Conservation (phyloP, 2,888 invertebrate species). For the Caenorhabditis parvicauda region DNA sequence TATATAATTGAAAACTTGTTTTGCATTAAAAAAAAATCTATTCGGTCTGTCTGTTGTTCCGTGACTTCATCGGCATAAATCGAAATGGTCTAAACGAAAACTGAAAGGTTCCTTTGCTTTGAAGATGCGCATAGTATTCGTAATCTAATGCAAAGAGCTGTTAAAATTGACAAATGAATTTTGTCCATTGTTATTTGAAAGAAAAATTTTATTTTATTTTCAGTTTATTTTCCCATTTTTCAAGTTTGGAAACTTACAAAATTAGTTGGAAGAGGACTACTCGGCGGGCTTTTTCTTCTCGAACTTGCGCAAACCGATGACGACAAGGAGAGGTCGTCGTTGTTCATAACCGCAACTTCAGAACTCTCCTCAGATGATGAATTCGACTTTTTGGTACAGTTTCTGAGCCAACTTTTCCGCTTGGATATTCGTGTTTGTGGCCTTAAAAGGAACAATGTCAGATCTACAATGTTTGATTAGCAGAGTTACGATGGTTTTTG, state of each 20-base stretch:
- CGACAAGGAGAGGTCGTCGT: conserved; percentile 49
- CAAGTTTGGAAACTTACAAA: conserved; percentile 12
- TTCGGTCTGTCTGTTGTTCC: too few relatives aligned
- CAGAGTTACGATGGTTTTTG: too few relatives aligned
- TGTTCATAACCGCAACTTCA: conserved; percentile 38
- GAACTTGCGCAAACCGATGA: conserved; percentile 37
- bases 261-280: conserved; percentile 32
- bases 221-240: not conserved
- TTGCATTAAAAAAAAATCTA: too few relatives aligned
- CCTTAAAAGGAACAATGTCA: too few relatives aligned
- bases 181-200: not conserved
- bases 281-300: conserved; percentile 25
- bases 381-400: conserved; percentile 50
- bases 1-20: too few relatives aligned
- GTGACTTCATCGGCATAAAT: too few relatives aligned
- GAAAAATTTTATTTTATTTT: conserved; percentile 3
- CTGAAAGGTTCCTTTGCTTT: not conserved
- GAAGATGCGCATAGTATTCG: too few relatives aligned
- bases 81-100: not conserved
- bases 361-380: conserved; percentile 54
- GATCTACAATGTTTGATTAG: too few relatives aligned
- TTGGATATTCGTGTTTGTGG: conserved; percentile 16
- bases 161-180: not conserved
- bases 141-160: too few relatives aligned
- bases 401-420: conserved; percentile 41